phyloP scores from a whole-genome alignment of 1,140 invertebrate species.

The Aphidius gifuensis region DNA sequence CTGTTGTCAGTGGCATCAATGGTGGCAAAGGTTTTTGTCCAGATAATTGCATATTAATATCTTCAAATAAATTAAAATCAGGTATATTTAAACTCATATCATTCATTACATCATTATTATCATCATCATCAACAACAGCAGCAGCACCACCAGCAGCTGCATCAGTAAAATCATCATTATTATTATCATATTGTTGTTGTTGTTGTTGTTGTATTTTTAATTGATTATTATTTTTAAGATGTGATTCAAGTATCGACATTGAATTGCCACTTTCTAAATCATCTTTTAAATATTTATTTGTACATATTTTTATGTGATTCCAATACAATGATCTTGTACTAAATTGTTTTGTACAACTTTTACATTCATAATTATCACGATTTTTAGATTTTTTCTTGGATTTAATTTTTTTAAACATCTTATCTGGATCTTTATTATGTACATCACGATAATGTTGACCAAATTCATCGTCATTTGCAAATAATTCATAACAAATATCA shows the following conservation, averaged over 20 bases:
- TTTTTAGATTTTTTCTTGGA: conserved; percentile 30
- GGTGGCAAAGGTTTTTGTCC: conserved; percentile 48
- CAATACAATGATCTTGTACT: conserved; percentile 46
- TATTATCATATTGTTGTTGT: no score
- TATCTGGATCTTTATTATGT: conserved; percentile 45
- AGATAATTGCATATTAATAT: conserved; percentile 51
- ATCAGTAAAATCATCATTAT: no score
- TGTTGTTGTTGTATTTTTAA: no score
- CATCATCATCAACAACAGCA: conserved; percentile 29
- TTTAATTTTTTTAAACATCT: conserved; percentile 45
- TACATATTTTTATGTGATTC: conserved; percentile 46
- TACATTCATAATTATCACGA: conserved; percentile 46
- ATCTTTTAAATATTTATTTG: conserved; percentile 27
- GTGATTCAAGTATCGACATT: conserved; percentile 45
- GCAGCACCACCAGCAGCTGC: no score
- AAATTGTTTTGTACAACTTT: conserved; percentile 49
- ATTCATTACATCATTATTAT: conserved; percentile 33
- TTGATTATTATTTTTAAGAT: conserved; percentile 51
- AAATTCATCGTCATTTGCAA: conserved; percentile 43
- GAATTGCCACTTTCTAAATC: conserved; percentile 22
- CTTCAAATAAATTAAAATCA: conserved; percentile 53
- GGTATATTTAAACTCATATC: conserved; percentile 51
- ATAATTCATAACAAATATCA: conserved; percentile 52
- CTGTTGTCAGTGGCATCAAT: conserved; percentile 44
- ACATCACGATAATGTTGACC: conserved; percentile 46